phyloP scores from a whole-genome alignment of 2,797 vertebrate species.

The Myotis findleyi region DNA sequence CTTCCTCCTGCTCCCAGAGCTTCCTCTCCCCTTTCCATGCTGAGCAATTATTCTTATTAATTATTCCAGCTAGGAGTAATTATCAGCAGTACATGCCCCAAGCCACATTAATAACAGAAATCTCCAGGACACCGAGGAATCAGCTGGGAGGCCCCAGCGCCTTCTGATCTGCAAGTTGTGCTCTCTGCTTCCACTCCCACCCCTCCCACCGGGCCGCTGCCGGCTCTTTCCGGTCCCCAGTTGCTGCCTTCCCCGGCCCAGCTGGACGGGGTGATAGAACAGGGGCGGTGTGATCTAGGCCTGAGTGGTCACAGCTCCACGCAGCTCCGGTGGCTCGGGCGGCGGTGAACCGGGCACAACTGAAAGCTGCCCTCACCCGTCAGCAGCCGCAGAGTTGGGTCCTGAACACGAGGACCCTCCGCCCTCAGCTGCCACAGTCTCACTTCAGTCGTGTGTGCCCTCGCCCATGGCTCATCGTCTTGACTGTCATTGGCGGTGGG shows the following conservation, averaged over 20 bases:
- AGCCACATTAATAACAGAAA: constrained; percentile 89
- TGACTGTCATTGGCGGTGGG: constrained; percentile 57
- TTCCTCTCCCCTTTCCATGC: constrained; percentile 87
- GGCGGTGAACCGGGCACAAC: background rate
- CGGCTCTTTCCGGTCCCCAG: background rate
- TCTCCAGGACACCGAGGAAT: constrained; percentile 89
- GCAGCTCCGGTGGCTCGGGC: background rate
- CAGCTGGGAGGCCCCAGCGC: constrained; percentile 85
- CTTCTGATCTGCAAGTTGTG: constrained; percentile 81
- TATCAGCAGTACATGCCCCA: constrained; percentile 89
- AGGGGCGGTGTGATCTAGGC: background rate
- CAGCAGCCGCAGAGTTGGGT: background rate
- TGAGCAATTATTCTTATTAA: constrained; percentile 92
- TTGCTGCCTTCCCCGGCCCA: background rate
- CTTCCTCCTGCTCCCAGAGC: constrained; percentile 88
- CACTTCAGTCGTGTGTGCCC: background rate
- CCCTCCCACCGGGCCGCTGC: background rate
- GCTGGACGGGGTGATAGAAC: constrained; percentile 49
- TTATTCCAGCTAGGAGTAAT: constrained; percentile 91
- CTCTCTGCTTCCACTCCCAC: constrained; percentile 57
- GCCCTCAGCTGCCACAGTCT: background rate
- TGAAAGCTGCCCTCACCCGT: background rate
- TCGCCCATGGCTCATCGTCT: background rate
- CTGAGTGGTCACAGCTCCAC: background rate
- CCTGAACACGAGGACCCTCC: background rate